Percentiles rank a stretch among this genome's conserved stretches.
Conservation (phyloP, 2,797 vertebrate genomes). For the Telmatherina bonti region DNA sequence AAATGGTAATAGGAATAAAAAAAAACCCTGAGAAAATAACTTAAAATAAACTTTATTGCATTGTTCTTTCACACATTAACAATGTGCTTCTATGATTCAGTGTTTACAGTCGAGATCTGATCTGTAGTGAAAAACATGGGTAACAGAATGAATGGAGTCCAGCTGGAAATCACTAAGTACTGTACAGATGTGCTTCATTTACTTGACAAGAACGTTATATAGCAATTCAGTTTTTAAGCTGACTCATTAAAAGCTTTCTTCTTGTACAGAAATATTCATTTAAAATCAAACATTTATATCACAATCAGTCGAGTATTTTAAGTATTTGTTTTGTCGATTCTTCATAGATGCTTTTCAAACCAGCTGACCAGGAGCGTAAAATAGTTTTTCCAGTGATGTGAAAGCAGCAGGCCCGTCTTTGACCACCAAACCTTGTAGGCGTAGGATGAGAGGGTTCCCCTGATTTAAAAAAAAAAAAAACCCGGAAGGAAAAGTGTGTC, state of each 20-base stretch:
- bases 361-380: background rate
- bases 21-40: slow-evolving; percentile 18
- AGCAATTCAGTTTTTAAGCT: background rate
- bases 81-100: slow-evolving; percentile 12
- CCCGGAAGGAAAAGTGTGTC: too few species aligned
- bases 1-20: slow-evolving; percentile 2
- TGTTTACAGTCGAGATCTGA: slow-evolving; percentile 24
- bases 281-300: background rate
- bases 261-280: too few species aligned
- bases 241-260: background rate
- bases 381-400: background rate
- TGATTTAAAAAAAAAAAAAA: too few species aligned
- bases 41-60: slow-evolving; percentile 59
- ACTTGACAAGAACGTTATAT: background rate
- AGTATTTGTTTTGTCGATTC: background rate
- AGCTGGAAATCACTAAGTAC: slow-evolving; percentile 1
- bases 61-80: slow-evolving; percentile 27
- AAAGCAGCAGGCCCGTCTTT: background rate
- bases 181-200: background rate
- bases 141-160: slow-evolving; percentile 5
- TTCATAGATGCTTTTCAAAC: background rate
- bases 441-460: too few species aligned
- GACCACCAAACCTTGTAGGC: background rate
- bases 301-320: background rate
- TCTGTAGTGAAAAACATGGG: background rate